phyloP scores from a whole-genome alignment of 1,140 invertebrate species.

The Polyergus mexicanus region DNA sequence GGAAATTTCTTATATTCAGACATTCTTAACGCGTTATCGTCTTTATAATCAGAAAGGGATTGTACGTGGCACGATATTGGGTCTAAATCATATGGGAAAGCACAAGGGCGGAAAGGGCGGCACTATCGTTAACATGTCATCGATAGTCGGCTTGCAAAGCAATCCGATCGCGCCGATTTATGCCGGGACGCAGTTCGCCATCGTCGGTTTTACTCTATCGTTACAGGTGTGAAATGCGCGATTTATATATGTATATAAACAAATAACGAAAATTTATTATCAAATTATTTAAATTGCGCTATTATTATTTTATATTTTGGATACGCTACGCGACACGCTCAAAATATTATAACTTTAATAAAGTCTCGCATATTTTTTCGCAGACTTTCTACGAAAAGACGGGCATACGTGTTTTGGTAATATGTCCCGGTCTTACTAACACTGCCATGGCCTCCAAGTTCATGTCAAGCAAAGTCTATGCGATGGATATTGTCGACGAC shows the following conservation, averaged over 20 bases:
- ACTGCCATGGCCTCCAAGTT: constrained; percentile 75
- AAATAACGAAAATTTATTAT: not conserved
- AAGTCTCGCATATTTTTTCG: not conserved
- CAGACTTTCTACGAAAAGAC: constrained; percentile 77
- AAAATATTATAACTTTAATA: not conserved
- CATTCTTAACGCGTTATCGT: constrained; percentile 31
- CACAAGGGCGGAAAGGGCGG: constrained; percentile 82
- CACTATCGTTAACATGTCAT: constrained; percentile 80
- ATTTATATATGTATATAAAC: not conserved
- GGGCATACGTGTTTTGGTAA: constrained; percentile 83
- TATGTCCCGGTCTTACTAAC: constrained; percentile 86
- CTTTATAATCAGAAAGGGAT: constrained; percentile 82
- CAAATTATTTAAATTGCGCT: not conserved
- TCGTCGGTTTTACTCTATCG: constrained; percentile 85
- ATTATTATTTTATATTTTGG: not conserved
- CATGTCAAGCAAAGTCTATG: constrained; percentile 66
- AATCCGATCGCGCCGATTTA: constrained; percentile 87
- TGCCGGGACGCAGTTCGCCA: constrained; percentile 88
- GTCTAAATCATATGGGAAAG: constrained; percentile 83
- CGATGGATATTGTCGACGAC: constrained; percentile 70
- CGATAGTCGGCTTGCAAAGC: constrained; percentile 77
- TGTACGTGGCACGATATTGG: constrained; percentile 82
- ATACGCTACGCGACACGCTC: not conserved
- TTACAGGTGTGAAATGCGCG: constrained; percentile 74
- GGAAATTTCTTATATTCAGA: constrained; percentile 87